These are phyloP conservation scores for Sebastes steindachneri DNA, from an alignment of 2,797 vertebrate species.

Conservation along the genomic window DNA sequence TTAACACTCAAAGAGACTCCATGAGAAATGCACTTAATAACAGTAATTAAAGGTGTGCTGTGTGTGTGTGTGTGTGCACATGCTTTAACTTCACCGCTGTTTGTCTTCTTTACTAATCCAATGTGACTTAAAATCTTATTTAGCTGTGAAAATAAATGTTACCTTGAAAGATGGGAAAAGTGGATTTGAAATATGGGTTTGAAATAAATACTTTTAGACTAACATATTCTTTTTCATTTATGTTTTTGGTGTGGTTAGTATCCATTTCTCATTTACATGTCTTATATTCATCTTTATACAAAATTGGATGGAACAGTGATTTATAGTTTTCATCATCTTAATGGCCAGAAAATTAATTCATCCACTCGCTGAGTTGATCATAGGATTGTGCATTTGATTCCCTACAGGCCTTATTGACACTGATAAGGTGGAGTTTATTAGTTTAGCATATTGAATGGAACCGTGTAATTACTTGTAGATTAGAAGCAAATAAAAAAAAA, in stretches of 20 bases:
- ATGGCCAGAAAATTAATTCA: not conserved
- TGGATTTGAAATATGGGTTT: not conserved
- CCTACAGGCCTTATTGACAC: not conserved
- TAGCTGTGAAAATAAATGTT: slow-evolving; percentile 11
- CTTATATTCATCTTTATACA: not conserved
- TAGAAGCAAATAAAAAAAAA: not conserved
- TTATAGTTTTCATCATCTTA: not conserved
- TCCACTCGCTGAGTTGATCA: not conserved
- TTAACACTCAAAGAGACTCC: slow-evolving; percentile 57
- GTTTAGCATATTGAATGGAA: not conserved
- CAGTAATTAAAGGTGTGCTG: slow-evolving; percentile 59
- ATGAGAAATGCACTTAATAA: slow-evolving; percentile 60
- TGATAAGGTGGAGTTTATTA: not conserved
- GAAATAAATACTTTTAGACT: not conserved
- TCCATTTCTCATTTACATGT: not conserved
- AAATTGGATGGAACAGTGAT: not conserved
- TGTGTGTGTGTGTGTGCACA: not conserved
- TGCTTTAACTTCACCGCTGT: not conserved
- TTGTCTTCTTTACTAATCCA: slow-evolving; percentile 17
- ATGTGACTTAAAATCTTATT: not conserved
- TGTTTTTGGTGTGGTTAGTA: not conserved
- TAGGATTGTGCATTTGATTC: not conserved
- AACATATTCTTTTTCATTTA: not conserved
- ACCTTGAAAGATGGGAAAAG: not conserved
- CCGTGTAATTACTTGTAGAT: slow-evolving; percentile 18